phyloP scores from a whole-genome alignment of 2,113 vertebrate genomes.

The Capricornis sumatraensis region DNA sequence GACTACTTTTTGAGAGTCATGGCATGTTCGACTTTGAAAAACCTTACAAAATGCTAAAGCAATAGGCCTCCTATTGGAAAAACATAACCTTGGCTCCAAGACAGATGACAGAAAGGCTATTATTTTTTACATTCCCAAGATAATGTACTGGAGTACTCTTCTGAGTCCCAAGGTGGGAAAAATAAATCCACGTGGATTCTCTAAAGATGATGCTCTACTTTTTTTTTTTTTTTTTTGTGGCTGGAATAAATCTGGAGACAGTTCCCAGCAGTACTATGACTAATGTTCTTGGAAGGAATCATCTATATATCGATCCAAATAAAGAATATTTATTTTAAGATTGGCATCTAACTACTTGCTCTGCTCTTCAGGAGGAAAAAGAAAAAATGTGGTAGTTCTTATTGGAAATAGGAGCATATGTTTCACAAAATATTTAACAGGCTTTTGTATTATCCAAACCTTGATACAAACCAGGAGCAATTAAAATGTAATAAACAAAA shows the following conservation, averaged over 20 bases:
- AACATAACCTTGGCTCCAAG: not conserved
- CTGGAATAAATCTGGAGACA: conserved; percentile 10
- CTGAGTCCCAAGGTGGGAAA: not conserved
- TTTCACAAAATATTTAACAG: not conserved
- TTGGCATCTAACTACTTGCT: conserved; percentile 1
- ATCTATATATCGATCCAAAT: conserved; percentile 54
- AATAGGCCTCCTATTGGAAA: not conserved
- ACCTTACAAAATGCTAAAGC: not conserved
- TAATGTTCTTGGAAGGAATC: conserved; percentile 59
- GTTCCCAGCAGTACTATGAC: conserved; percentile 11
- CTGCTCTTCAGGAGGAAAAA: not conserved
- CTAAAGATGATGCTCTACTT: not conserved
- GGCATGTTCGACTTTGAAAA: not conserved
- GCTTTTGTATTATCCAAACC: not conserved
- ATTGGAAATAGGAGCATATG: conserved; percentile 6
- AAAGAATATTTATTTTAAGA: conserved; percentile 60
- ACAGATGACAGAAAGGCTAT: not conserved
- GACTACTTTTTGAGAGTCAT: not conserved
- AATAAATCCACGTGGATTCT: not conserved
- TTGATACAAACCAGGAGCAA: not conserved
- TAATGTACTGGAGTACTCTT: not conserved
- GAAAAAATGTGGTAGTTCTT: not conserved
- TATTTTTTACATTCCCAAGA: not conserved
- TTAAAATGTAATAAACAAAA: not conserved
- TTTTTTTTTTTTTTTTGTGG: not conserved